A percentile compares a stretch with the other conserved stretches of the same genome.
Evolutionary conservation across 2,113 vertebrate species (phyloP).

Genomic region (Coreoperca whiteheadi): DNA sequence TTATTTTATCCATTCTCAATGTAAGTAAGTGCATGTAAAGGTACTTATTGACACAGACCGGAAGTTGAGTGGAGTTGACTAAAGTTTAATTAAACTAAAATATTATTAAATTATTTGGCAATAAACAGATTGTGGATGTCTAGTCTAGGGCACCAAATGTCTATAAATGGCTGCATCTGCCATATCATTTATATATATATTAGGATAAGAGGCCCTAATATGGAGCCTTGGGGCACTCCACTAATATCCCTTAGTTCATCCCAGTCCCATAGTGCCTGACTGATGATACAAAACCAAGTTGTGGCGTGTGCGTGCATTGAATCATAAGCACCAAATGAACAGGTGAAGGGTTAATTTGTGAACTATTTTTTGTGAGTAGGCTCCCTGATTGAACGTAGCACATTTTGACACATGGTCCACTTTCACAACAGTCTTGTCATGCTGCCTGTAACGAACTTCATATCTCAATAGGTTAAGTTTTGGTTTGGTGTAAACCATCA

Average conservation of each 20-base stretch:
- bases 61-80: no score
- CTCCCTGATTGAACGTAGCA: not conserved
- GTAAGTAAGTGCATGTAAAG: not conserved
- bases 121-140: not conserved
- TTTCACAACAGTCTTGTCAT: not conserved
- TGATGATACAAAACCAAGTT: not conserved
- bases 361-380: not conserved
- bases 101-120: not conserved
- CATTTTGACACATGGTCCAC: not conserved
- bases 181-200: not conserved
- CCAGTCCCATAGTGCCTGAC: not conserved
- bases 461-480: not conserved
- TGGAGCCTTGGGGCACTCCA: not conserved
- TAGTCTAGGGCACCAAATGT: not conserved
- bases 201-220: not conserved
- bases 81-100: no score
- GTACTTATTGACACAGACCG: no score
- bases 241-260: not conserved
- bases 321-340: not conserved
- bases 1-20: not conserved
- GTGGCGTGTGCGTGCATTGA: no score
- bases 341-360: not conserved
- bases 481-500: not conserved
- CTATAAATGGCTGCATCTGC: not conserved
- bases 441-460: not conserved